phyloP scores from a whole-genome alignment of 2,888 invertebrate genomes.

The Thymelicus sylvestris region DNA sequence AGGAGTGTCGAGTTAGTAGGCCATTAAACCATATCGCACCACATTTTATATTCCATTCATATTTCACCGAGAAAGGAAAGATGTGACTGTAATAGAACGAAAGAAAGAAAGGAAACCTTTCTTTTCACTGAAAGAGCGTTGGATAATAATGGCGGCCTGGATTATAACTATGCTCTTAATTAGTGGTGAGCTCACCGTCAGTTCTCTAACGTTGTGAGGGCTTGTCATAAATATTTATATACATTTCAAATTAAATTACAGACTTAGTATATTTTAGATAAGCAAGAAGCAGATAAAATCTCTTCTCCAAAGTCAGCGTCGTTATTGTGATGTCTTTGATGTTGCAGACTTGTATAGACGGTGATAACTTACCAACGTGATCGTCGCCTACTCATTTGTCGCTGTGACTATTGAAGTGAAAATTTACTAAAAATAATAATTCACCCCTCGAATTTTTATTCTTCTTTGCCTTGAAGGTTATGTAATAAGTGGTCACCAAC shows the following conservation, averaged over 20 bases:
- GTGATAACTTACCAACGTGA: too few species aligned
- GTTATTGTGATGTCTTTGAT: too few species aligned
- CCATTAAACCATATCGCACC: conserved; percentile 40
- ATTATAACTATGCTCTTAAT: conserved; percentile 42
- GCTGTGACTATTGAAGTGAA: too few species aligned
- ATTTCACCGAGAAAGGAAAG: conserved; percentile 38
- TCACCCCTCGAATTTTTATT: too few species aligned
- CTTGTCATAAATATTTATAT: conserved; percentile 5
- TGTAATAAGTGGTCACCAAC: too few species aligned
- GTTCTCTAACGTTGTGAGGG: conserved; percentile 16
- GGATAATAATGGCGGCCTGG: conserved; percentile 37
- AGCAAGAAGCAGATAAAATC: too few species aligned
- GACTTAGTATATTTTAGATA: too few species aligned
- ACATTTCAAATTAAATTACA: background rate
- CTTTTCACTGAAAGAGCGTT: conserved; percentile 29
- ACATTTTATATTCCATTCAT: conserved; percentile 36
- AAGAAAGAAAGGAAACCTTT: conserved; percentile 29
- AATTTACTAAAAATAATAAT: too few species aligned
- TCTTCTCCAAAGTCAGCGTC: too few species aligned
- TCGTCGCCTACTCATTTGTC: too few species aligned
- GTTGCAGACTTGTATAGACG: too few species aligned
- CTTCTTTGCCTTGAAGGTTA: too few species aligned
- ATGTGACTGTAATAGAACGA: conserved; percentile 42
- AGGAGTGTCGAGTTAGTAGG: conserved; percentile 19
- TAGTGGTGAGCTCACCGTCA: conserved; percentile 43